Evolutionary conservation across 1,140 invertebrate genomes (phyloP), one percentile per base, ranked within the genome.

Genomic region (Gyrodactylus bullatarudis): DNA sequence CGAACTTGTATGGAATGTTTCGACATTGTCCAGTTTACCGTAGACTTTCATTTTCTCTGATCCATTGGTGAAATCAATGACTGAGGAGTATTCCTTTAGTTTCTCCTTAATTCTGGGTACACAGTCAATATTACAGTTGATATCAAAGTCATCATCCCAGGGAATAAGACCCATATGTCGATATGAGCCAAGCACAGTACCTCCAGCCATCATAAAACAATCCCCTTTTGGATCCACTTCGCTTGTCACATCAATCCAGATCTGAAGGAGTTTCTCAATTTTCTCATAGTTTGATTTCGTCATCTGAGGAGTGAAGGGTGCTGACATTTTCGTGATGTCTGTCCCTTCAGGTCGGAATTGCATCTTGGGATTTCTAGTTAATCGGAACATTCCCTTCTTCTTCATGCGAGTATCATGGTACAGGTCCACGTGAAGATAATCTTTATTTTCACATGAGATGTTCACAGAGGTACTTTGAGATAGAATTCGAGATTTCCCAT

Each of bases 121-220:
- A 20, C 24, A 24, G 2, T 23, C 20, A 1, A 21, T 23, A 25
- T 71, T 25, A 24, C 21, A 1, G 20, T 23, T 19, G 21, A 79
- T 73, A 74, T 79, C 78, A n/a, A 78, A 75, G 74, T 79, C 78
- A 72, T 79, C 78, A 75, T 79, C 78, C 78, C 78, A 79, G 0
- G 78, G 78, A 68, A 79, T 76, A 20, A 77, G 21, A 23, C 76
- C 77, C 69, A 76, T 76, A 73, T 78, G 77, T 2, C 78, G 75
- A 71, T 76, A 75, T 22, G 76, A 73, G 20, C 78, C 78, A 1
- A 79, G 72, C n/a, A 78, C 73, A 0, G 75, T 76, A 0, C 78
- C 78, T 1, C 78, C 76, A 68, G 78, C 77, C 24, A 79, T 75
- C 68, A 78, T 76, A 68, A 76, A 78, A 20, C 2, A 24, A 34